phyloP scores from a whole-genome alignment of 2,113 vertebrate species.

The Laticauda laticaudata region DNA sequence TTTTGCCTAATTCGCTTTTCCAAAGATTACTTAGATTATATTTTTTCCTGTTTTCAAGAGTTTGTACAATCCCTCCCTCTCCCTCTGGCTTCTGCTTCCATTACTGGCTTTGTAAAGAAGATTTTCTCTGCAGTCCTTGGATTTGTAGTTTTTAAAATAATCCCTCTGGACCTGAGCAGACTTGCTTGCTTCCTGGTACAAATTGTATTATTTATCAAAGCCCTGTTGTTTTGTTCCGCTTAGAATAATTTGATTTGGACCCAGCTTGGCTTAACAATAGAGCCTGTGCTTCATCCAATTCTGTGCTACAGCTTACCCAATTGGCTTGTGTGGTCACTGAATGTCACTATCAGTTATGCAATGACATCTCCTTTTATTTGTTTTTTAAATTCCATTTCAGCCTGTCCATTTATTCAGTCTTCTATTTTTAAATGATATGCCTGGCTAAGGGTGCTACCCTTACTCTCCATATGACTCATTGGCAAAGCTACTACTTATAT shows the following conservation, averaged over 20 bases:
- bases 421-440: conserved; percentile 62
- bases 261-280: neutral
- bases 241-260: conserved; percentile 27
- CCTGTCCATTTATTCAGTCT: conserved; percentile 40
- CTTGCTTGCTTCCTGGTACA: conserved; percentile 34
- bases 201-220: conserved; percentile 31
- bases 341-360: conserved; percentile 51
- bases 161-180: conserved; percentile 43
- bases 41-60: conserved; percentile 31
- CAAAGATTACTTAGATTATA: conserved; percentile 28
- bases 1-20: conserved; percentile 31
- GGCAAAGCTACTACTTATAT: conserved; percentile 6
- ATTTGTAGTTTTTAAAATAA: conserved; percentile 27
- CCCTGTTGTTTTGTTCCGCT: conserved; percentile 10
- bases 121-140: conserved; percentile 34
- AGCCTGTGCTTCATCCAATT: neutral
- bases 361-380: conserved; percentile 50
- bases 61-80: conserved; percentile 8
- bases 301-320: conserved; percentile 16
- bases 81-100: neutral
- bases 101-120: neutral
- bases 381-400: conserved; percentile 55
- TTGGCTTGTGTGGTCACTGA: neutral
- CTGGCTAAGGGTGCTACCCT: conserved; percentile 53
- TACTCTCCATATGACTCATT: conserved; percentile 44